phyloP scores from a whole-genome alignment of 1,140 invertebrate species.

The Stegodyphus mimosarum region DNA sequence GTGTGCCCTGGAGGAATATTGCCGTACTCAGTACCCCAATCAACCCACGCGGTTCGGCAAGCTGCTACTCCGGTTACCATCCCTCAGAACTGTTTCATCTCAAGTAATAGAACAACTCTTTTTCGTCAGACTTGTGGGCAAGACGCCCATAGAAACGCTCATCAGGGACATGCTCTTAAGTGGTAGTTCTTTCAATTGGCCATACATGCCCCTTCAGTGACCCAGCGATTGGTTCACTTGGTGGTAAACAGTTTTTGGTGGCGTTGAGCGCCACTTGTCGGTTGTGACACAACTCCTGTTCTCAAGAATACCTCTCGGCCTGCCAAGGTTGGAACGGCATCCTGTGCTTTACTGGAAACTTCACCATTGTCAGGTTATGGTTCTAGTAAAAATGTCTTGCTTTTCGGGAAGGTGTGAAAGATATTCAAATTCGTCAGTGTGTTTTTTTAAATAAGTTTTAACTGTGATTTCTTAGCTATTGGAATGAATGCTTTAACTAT shows the following conservation, averaged over 20 bases:
- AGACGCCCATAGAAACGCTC: slow-evolving; percentile 95
- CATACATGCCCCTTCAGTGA: slow-evolving; percentile 83
- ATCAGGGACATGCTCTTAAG: slow-evolving; percentile 95
- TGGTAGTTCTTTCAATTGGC: slow-evolving; percentile 92
- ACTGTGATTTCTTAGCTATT: background rate
- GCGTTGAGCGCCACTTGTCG: slow-evolving; percentile 45
- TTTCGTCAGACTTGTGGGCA: slow-evolving; percentile 95
- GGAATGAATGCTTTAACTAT: no score
- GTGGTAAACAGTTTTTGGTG: slow-evolving; percentile 7
- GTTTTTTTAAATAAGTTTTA: background rate
- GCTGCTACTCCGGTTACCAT: slow-evolving; percentile 90
- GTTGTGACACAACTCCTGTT: slow-evolving; percentile 3
- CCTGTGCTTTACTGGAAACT: background rate
- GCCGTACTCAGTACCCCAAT: slow-evolving; percentile 93
- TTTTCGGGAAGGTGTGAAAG: background rate
- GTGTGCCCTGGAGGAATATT: slow-evolving; percentile 96
- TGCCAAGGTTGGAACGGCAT: background rate
- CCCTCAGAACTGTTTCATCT: slow-evolving; percentile 89
- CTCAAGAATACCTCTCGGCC: slow-evolving; percentile 5
- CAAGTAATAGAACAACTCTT: slow-evolving; percentile 97
- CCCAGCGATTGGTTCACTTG: background rate
- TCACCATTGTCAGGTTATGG: slow-evolving; percentile 2
- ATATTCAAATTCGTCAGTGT: background rate
- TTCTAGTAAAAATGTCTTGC: background rate
- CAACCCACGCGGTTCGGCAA: slow-evolving; percentile 96